These are phyloP conservation scores for Parapsyche elsis DNA, from an alignment of 1,140 invertebrate genomes.

Conservation along the genomic window DNA sequence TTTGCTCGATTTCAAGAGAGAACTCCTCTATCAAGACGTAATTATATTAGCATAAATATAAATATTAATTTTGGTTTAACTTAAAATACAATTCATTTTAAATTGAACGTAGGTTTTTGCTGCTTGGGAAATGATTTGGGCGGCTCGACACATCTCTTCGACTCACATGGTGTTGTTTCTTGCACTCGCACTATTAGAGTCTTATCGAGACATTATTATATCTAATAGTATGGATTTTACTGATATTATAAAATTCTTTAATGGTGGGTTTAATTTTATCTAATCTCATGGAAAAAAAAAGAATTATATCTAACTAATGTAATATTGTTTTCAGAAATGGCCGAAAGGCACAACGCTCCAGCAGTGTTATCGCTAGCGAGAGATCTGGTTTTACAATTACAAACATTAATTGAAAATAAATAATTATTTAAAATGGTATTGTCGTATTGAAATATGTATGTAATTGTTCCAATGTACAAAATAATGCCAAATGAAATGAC, in stretches of 20 bases:
- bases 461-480: no score
- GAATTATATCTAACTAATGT: neutral
- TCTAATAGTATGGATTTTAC: slow-evolving; percentile 97
- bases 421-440: slow-evolving; percentile 60
- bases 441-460: no score
- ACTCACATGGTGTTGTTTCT: slow-evolving; percentile 93
- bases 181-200: slow-evolving; percentile 90
- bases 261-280: slow-evolving; percentile 74
- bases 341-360: slow-evolving; percentile 88
- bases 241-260: slow-evolving; percentile 98
- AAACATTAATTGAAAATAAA: slow-evolving; percentile 91
- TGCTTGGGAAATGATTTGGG: slow-evolving; percentile 97
- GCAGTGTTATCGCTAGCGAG: slow-evolving; percentile 84
- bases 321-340: slow-evolving; percentile 84
- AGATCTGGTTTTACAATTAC: slow-evolving; percentile 86
- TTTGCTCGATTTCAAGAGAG: slow-evolving; percentile 78
- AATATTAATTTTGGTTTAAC: slow-evolving; percentile 3
- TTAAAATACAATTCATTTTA: neutral
- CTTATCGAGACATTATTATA: slow-evolving; percentile 93
- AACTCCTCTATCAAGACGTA: slow-evolving; percentile 91
- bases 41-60: slow-evolving; percentile 49
- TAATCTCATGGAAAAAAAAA: neutral
- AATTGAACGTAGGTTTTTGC: slow-evolving; percentile 74
- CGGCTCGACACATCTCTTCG: slow-evolving; percentile 87
- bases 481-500: no score